Evolutionary conservation across 2,888 invertebrate species (phyloP).

Genomic region (Hermodice carunculata): DNA sequence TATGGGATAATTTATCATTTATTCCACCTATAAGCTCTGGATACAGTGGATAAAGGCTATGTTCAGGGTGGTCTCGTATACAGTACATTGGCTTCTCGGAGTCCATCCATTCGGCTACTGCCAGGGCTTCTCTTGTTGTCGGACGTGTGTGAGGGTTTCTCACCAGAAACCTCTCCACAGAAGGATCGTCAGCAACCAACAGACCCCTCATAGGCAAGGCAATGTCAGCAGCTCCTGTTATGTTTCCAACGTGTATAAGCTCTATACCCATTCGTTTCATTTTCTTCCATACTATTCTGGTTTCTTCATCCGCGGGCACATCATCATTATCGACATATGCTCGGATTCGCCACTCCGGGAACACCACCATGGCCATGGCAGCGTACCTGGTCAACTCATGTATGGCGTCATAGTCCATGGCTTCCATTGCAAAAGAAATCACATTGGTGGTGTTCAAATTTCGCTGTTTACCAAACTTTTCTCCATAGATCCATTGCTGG

Average conservation of each 20-base stretch:
- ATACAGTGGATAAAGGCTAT: conserved; percentile 21
- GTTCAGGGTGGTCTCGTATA: conserved; percentile 41
- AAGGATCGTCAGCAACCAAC: conserved; percentile 35
- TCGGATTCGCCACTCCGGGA: conserved; percentile 38
- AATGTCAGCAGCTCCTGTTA: conserved; percentile 7
- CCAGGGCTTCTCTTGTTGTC: conserved; percentile 34
- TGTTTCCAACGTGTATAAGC: conserved; percentile 27
- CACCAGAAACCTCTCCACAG: conserved; percentile 38
- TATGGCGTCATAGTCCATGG: conserved; percentile 29
- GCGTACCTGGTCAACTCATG: conserved; percentile 40
- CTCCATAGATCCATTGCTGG: conserved; percentile 28
- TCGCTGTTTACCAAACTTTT: conserved; percentile 9
- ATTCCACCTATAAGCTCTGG: conserved; percentile 38
- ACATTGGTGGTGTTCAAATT: conserved; percentile 28
- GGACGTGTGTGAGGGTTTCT: conserved; percentile 37
- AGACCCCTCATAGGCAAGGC: conserved; percentile 40
- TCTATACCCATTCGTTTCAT: conserved; percentile 39
- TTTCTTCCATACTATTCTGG: conserved; percentile 22
- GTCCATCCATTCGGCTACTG: conserved; percentile 37
- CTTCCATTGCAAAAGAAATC: conserved; percentile 36
- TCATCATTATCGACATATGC: conserved; percentile 27
- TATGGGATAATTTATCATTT: conserved; percentile 11
- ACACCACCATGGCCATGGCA: conserved; percentile 35
- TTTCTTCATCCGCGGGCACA: not conserved
- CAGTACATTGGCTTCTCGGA: conserved; percentile 31